These are phyloP conservation scores for Porites divaricata DNA, from an alignment of 92 coral and sea anemone genomes.

Conservation along the genomic window DNA sequence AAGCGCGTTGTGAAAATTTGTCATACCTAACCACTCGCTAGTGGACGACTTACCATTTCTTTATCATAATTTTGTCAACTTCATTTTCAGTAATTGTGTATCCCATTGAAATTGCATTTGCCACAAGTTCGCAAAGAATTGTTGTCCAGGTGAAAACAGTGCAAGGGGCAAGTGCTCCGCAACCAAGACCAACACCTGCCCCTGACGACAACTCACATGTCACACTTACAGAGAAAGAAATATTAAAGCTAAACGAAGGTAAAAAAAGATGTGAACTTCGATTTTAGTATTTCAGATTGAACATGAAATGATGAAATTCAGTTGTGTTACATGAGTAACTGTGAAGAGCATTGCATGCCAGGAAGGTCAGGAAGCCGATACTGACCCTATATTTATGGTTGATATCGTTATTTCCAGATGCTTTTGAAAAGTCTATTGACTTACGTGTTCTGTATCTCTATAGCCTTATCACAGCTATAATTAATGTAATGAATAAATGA, in stretches of 20 bases:
- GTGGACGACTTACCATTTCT: conserved; percentile 34
- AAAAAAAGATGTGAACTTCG: not conserved
- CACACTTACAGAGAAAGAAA: conserved; percentile 43
- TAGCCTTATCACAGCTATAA: conserved; percentile 21
- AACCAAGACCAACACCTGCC: conserved; percentile 42
- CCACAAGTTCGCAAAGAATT: conserved; percentile 48
- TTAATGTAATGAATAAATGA: not conserved
- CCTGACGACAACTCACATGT: conserved; percentile 35
- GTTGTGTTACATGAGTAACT: too few relatives aligned
- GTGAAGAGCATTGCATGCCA: too few relatives aligned
- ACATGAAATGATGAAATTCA: not conserved
- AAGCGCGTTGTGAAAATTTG: too few relatives aligned
- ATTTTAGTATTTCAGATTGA: too few relatives aligned
- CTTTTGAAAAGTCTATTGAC: too few relatives aligned
- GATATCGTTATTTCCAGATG: too few relatives aligned
- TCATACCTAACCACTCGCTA: not conserved
- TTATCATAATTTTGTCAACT: conserved; percentile 33
- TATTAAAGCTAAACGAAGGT: conserved; percentile 33
- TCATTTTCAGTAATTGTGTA: conserved; percentile 53
- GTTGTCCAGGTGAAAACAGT: conserved; percentile 52
- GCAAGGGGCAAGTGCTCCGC: conserved; percentile 38
- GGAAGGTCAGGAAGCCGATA: too few relatives aligned
- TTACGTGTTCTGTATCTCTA: too few relatives aligned
- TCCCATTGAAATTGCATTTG: conserved; percentile 60
- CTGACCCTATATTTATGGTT: too few relatives aligned